Evolutionary conservation across 2,888 invertebrate species (phyloP), one percentile per base, ranked within the genome.

Genomic region (Lottia scabra): DNA sequence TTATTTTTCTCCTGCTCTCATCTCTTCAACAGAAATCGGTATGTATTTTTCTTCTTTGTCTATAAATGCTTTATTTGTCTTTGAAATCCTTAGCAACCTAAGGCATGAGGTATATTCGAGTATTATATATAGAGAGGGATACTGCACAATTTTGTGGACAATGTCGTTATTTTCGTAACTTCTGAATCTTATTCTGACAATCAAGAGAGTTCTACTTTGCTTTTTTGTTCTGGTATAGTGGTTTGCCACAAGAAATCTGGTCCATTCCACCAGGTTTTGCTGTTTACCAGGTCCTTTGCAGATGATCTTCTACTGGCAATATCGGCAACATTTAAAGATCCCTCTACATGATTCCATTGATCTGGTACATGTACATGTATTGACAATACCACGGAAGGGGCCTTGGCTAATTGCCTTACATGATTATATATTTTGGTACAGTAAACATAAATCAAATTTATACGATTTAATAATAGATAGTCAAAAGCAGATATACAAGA

Each of bases 221-320:
- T 23, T 19, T 56, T 12, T 12, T 19, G 56, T 56, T 56, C 56
- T 23, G 19, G 8, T 12, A 8, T 10, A 19, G n/a, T 23, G 10
- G n/a, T 56, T 3, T 23, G 19, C n/a, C 23, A 56, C 2, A 56
- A 23, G 23, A 56, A 56, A 23, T 56, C 19, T 56, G 56, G 56
- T 56, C 56, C 56, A 19, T 56, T 56, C 56, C 56, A 56, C 56
- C 56, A 56, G 12, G 10, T 56, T 12, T 12, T 23, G 23, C 56
- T 23, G 10, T 56, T 56, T n/a, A 56, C 56, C 19, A 56, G 15
- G n/a, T 23, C 56, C 4, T 26, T 66, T 27, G 67, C 23, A 10
- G 65, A 43, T 19, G 27, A 38, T 1, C 77, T 71, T 68, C 78
- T 67, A 8, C 75, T 75, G 10, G 72, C 76, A 27, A 66, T 45